Percentiles rank a stretch among this genome's conserved stretches.
phyloP scores from a whole-genome alignment of 2,888 invertebrate species.

The Microchrysa polita region DNA sequence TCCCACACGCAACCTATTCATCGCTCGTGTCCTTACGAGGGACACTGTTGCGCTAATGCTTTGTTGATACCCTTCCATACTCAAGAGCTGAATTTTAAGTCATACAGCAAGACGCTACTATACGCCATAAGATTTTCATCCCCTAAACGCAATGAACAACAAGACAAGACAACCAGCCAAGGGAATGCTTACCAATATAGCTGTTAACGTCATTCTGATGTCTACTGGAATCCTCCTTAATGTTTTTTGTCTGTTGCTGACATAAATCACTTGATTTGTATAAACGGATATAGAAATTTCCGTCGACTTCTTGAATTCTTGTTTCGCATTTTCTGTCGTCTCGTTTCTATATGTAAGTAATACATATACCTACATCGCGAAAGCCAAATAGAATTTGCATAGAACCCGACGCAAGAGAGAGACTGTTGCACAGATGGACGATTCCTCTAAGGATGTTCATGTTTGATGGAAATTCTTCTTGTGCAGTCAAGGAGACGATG shows the following conservation, averaged over 20 bases:
- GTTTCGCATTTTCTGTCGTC: neutral
- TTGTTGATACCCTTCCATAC: too few relatives aligned
- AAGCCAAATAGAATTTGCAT: neutral
- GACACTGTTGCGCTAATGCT: neutral
- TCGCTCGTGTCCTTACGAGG: too few relatives aligned
- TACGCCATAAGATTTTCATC: neutral
- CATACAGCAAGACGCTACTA: neutral
- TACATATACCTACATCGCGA: too few relatives aligned
- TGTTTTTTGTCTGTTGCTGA: constrained; percentile 28
- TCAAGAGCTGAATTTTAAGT: neutral
- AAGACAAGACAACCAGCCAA: too few relatives aligned
- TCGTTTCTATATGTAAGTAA: too few relatives aligned
- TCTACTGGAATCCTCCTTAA: constrained; percentile 18
- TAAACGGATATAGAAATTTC: constrained; percentile 40
- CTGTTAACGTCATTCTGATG: constrained; percentile 6
- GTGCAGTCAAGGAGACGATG: neutral
- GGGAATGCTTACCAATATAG: neutral
- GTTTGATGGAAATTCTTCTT: neutral
- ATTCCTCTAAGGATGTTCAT: neutral
- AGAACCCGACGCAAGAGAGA: neutral
- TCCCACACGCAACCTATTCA: neutral
- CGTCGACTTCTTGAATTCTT: constrained; percentile 20
- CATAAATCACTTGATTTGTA: constrained; percentile 44
- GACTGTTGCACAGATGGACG: constrained; percentile 1
- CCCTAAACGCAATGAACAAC: neutral